Evolutionary conservation across 1,140 invertebrate species (phyloP).

Genomic region (Melitaea cinxia): DNA sequence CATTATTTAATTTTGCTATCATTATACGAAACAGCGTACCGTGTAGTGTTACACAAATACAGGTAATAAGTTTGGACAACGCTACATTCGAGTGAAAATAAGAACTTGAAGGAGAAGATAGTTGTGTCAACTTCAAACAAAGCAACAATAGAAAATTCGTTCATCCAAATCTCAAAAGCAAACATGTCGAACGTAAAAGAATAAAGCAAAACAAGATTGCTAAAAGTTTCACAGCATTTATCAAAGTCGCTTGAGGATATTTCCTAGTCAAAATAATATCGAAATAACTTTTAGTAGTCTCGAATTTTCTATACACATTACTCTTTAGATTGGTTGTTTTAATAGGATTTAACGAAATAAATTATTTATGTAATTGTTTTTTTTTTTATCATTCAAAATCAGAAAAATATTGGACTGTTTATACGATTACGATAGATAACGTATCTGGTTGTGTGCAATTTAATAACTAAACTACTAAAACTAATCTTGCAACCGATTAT

Average conservation of each 20-base stretch:
- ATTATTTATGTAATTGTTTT: too few species aligned
- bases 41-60: neutral
- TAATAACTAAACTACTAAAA: too few species aligned
- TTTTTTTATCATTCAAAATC: too few species aligned
- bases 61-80: neutral
- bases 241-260: conserved; percentile 46
- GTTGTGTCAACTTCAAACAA: conserved; percentile 35
- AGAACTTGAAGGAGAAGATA: conserved; percentile 22
- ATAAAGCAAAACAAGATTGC: conserved; percentile 52
- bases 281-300: conserved; percentile 18
- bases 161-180: conserved; percentile 53
- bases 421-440: too few species aligned
- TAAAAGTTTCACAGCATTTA: conserved; percentile 56
- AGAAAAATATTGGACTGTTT: too few species aligned
- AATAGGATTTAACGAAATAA: neutral
- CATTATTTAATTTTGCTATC: neutral
- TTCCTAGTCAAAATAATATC: conserved; percentile 30
- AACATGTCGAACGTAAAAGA: conserved; percentile 51
- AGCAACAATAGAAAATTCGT: conserved; percentile 37
- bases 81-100: conserved; percentile 16
- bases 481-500: too few species aligned
- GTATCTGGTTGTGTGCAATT: too few species aligned
- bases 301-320: neutral
- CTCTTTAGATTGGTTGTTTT: neutral
- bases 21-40: neutral